A percentile compares a stretch with the other conserved stretches of the same genome.
Evolutionary conservation across 2,797 vertebrate genomes (phyloP).

Genomic region (Sphaeramia orbicularis): DNA sequence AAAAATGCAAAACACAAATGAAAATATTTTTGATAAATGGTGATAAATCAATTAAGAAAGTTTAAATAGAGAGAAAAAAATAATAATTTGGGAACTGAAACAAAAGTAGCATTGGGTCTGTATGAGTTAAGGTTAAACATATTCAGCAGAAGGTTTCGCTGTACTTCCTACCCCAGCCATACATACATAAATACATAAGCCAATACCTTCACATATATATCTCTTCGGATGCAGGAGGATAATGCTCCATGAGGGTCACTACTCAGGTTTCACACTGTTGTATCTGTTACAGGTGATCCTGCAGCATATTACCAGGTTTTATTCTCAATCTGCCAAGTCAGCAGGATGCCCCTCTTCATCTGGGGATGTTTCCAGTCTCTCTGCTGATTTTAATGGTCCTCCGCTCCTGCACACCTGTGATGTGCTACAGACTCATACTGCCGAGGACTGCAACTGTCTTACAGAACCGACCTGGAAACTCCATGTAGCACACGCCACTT

Average conservation of each 20-base stretch:
- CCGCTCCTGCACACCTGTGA: not conserved
- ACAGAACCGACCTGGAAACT: slow-evolving; percentile 10
- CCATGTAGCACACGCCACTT: not conserved
- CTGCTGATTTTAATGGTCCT: not conserved
- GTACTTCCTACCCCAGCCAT: no score
- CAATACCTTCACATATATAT: no score
- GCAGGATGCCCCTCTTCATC: not conserved
- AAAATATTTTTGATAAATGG: no score
- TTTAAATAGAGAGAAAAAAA: no score
- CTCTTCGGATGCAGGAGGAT: not conserved
- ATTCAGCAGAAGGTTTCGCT: no score
- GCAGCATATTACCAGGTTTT: slow-evolving; percentile 1
- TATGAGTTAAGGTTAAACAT: no score
- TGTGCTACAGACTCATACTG: not conserved
- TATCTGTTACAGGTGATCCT: not conserved
- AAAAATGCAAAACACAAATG: no score
- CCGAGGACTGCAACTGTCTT: not conserved
- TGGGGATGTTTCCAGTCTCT: not conserved
- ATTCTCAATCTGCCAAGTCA: not conserved
- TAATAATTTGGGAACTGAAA: no score
- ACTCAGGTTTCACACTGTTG: not conserved
- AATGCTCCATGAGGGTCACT: not conserved
- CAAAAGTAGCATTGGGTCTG: no score
- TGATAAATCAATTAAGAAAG: no score
- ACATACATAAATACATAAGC: no score